Evolutionary conservation across 2,797 vertebrate genomes (phyloP).

Genomic region (Ctenopoma kingsleyae): DNA sequence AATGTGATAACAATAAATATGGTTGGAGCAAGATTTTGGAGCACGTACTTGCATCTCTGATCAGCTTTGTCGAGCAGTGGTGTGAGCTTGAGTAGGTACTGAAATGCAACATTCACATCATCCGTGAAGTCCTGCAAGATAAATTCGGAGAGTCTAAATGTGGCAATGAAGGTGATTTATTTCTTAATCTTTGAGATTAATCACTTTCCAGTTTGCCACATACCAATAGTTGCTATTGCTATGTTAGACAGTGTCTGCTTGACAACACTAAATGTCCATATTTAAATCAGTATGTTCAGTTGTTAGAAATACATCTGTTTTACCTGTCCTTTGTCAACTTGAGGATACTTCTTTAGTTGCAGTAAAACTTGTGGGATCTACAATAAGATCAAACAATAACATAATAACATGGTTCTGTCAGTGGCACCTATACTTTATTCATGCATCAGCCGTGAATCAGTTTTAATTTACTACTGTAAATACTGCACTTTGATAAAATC

Average conservation of each 20-base stretch:
- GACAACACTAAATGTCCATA: background rate
- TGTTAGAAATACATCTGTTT: constrained; percentile 1
- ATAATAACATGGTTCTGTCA: background rate
- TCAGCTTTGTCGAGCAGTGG: constrained; percentile 97
- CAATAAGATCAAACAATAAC: constrained; percentile 25
- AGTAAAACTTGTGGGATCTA: constrained; percentile 97
- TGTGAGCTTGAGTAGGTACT: constrained; percentile 94
- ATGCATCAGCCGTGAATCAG: too few relatives aligned
- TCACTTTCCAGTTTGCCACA: background rate
- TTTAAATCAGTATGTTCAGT: background rate
- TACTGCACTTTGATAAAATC: too few relatives aligned
- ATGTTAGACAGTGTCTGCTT: background rate
- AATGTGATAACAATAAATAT: background rate
- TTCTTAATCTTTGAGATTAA: background rate
- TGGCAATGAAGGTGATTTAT: background rate
- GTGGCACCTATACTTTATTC: too few relatives aligned
- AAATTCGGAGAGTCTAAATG: background rate
- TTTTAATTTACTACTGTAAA: too few relatives aligned
- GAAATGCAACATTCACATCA: constrained; percentile 93
- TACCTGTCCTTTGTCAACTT: constrained; percentile 91
- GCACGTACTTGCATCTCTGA: constrained; percentile 96
- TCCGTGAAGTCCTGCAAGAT: constrained; percentile 92
- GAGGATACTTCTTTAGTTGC: constrained; percentile 94
- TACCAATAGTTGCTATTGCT: background rate
- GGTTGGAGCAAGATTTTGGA: background rate